A percentile compares a stretch with the other conserved stretches of the same genome.
These are phyloP conservation scores for Sebastes alutus DNA, from an alignment of 2,797 vertebrate genomes.

Conservation along the genomic window DNA sequence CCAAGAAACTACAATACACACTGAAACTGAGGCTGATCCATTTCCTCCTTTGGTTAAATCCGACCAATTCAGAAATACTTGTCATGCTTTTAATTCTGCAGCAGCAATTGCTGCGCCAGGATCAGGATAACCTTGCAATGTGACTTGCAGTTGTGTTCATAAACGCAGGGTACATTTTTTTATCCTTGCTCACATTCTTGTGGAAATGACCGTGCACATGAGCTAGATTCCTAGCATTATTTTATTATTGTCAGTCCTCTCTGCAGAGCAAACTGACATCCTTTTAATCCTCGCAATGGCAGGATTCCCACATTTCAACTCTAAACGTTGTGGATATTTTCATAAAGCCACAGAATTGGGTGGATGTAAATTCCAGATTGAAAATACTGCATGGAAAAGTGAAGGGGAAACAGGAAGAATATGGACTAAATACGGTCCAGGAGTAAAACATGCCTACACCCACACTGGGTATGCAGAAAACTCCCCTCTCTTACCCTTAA, in stretches of 20 bases:
- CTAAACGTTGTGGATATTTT: conserved; percentile 45
- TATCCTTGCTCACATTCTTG: conserved; percentile 73
- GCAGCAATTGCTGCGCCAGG: conserved; percentile 32
- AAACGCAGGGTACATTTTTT: conserved; percentile 46
- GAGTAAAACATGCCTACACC: conserved; percentile 66
- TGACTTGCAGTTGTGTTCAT: conserved; percentile 52
- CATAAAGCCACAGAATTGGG: conserved; percentile 61
- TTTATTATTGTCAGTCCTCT: conserved; percentile 48
- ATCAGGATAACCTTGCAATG: conserved; percentile 54
- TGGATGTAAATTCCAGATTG: conserved; percentile 59
- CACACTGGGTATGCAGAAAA: conserved; percentile 67
- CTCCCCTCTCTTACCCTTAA: conserved; percentile 45
- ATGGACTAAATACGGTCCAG: conserved; percentile 44
- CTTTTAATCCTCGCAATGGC: conserved; percentile 27
- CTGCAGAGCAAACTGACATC: conserved; percentile 12
- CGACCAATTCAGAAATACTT: conserved; percentile 64
- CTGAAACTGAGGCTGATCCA: conserved; percentile 34
- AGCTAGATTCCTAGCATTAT: conserved; percentile 61
- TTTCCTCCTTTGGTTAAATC: conserved; percentile 61
- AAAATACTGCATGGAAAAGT: conserved; percentile 61
- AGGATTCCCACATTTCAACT: conserved; percentile 9
- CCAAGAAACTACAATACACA: conserved; percentile 4
- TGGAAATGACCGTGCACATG: conserved; percentile 61
- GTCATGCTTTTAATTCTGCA: conserved; percentile 71
- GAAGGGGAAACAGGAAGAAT: conserved; percentile 59